Evolutionary conservation across 2,113 vertebrate genomes (phyloP), one percentile per base, ranked within the genome.

Genomic region (Ammodytes dubius): DNA sequence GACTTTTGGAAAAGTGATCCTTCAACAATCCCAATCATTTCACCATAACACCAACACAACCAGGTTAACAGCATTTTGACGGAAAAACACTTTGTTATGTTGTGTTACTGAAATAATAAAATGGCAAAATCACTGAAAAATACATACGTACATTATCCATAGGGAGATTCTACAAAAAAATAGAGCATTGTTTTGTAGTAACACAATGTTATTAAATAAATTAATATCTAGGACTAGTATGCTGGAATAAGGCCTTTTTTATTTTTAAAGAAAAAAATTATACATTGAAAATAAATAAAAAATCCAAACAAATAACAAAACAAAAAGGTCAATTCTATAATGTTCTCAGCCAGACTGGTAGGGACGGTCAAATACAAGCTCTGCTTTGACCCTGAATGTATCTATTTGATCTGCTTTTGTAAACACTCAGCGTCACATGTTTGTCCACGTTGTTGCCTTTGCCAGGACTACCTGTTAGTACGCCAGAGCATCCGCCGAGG

Each of bases 401-500:
- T 82, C 46, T 86, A 60, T 91, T 86, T 90, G 81, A 82, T 83
- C 80, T 90, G 85, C 83, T 76, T 83, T 83, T 84, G 84, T 88
- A 87, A 90, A 91, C 71, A 83, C 54, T 53, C 61, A 2, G 65
- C 68, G 49, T 86, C 81, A 84, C 79, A 68, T 77, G 72, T 87
- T 83, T 84, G 82, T 82, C 61, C 77, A 74, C 59, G 80, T 77
- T 74, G 83, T 85, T 84, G 82, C 79, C 74, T 61, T 27, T 77
- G 79, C 76, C 84, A 81, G 39, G 68, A 77, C 65, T 73, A 83
- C 71, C 76, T 84, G 77, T 87, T 63, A 52, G 56, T 47, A 37
- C 73, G 72, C 27, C 72, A 19, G 11, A 81, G 73, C 54, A 59
- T 73, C 70, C 47, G 43, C 60, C 9, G 37, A 70, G 68, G 59